Conservation (phyloP, 2,797 vertebrate species). For the Microctenopoma steveboyesi region DNA sequence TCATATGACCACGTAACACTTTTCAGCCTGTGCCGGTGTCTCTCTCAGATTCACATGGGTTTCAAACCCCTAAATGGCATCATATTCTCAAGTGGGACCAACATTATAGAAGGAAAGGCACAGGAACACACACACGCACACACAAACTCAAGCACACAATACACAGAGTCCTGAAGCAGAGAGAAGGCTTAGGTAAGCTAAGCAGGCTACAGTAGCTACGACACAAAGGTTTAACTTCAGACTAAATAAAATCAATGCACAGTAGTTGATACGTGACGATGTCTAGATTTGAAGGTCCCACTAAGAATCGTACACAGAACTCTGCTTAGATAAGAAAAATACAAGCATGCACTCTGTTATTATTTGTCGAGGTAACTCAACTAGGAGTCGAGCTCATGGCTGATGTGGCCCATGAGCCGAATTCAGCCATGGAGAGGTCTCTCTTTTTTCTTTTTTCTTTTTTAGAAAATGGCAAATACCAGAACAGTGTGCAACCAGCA, state of each 20-base stretch:
- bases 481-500: slow-evolving; percentile 69
- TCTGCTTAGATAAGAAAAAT: slow-evolving; percentile 73
- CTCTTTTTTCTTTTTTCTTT: slow-evolving; percentile 31
- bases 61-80: slow-evolving; percentile 69
- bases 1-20: slow-evolving; percentile 55
- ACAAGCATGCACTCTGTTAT: slow-evolving; percentile 78
- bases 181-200: slow-evolving; percentile 82
- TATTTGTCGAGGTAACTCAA: slow-evolving; percentile 60
- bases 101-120: slow-evolving; percentile 81
- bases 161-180: slow-evolving; percentile 82
- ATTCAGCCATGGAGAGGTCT: slow-evolving; percentile 49
- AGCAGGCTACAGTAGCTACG: slow-evolving; percentile 83
- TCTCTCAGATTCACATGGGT: slow-evolving; percentile 62
- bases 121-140: slow-evolving; percentile 78
- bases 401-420: slow-evolving; percentile 48
- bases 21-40: slow-evolving; percentile 65
- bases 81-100: slow-evolving; percentile 82
- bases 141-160: slow-evolving; percentile 79
- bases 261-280: slow-evolving; percentile 74
- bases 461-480: slow-evolving; percentile 48
- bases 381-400: slow-evolving; percentile 47
- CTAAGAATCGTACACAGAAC: slow-evolving; percentile 76
- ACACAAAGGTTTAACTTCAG: slow-evolving; percentile 78
- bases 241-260: slow-evolving; percentile 78
- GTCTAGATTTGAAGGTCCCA: slow-evolving; percentile 80